Evolutionary conservation across 1,140 invertebrate genomes (phyloP), one percentile per base, ranked within the genome.

Genomic region (Rhyzopertha dominica): DNA sequence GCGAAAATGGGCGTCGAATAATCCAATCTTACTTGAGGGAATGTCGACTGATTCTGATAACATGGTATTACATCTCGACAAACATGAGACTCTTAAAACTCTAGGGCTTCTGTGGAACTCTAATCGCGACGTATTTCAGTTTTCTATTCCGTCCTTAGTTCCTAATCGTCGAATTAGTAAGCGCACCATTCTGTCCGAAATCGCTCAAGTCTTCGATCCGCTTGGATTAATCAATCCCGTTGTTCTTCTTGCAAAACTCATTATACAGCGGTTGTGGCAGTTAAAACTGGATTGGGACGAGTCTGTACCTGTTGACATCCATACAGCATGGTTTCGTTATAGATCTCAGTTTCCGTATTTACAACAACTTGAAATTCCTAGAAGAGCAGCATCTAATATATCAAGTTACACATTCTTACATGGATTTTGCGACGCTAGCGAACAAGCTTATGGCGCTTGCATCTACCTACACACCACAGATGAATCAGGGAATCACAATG

Each of bases 211-310:
- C 3, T 41, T 7, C 14, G 39, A 41, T 19, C 39, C 39, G 7
- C 30, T 62, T 19, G 62, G 62, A 8, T 36, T 65, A 3, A 22
- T 66, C 35, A 16, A 17, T 4, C 56, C 54, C 7, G 20, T 45
- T 12, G 41, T 53, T 12, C 40, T 58, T n/a, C 41, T 7, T n/a
- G 39, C 49, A 17, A 63, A 58, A 49, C 51, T 59, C 16, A 22
- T 61, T 17, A 8, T 63, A 3, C 59, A 63, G 55, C 35, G 51
- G 38, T 16, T 63, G 12, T 65, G 61, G 60, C 5, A 49, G 2
- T 7, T 8, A 8, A 44, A 48, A 17, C 17, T 52, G 10, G 26
- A 36, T 22, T 61, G 54, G 53, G 52, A 58, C 32, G 52, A 58
- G 19, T 25, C 30, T 29, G 5, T 58, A 16, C 49, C 48, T 4